Percentiles rank a stretch among this genome's conserved stretches.
Conservation (phyloP, 2,888 invertebrate species). For the Chrysina gloriosa region DNA sequence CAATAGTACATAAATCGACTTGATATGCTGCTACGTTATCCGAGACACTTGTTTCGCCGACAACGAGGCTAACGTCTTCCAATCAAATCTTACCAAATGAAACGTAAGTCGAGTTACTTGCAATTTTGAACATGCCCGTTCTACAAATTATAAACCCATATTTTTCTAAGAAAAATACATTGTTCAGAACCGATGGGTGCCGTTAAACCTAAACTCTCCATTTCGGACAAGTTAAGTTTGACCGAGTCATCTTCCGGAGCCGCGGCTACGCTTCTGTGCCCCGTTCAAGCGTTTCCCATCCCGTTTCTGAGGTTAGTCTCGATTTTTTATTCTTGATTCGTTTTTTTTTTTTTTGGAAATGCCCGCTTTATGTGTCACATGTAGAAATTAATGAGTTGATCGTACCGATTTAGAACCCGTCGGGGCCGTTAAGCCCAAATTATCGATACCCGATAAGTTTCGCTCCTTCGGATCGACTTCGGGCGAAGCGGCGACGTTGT, state of each 20-base stretch:
- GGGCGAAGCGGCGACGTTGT: constrained; percentile 66
- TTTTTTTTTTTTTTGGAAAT: too few relatives aligned
- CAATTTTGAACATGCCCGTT: too few relatives aligned
- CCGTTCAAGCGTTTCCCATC: constrained; percentile 74
- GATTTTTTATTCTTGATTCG: neutral
- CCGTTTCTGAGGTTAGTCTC: constrained; percentile 53
- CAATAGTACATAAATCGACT: too few relatives aligned
- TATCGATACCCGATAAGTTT: constrained; percentile 61
- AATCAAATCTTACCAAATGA: too few relatives aligned
- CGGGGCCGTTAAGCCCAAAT: constrained; percentile 79
- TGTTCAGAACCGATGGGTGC: constrained; percentile 80
- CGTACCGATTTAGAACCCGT: constrained; percentile 73
- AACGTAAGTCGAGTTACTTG: too few relatives aligned
- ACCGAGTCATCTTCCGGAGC: constrained; percentile 63
- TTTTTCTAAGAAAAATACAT: too few relatives aligned
- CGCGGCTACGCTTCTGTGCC: constrained; percentile 70
- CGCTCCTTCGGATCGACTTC: constrained; percentile 60
- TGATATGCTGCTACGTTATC: too few relatives aligned
- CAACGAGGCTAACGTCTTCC: too few relatives aligned
- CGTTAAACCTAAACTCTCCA: constrained; percentile 73
- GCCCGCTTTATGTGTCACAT: neutral
- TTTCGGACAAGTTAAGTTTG: constrained; percentile 56
- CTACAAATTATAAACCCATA: too few relatives aligned
- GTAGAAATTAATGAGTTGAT: neutral
- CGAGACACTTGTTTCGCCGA: too few relatives aligned